Conservation (phyloP, 1,140 invertebrate genomes). For the Anastatus disparis region DNA sequence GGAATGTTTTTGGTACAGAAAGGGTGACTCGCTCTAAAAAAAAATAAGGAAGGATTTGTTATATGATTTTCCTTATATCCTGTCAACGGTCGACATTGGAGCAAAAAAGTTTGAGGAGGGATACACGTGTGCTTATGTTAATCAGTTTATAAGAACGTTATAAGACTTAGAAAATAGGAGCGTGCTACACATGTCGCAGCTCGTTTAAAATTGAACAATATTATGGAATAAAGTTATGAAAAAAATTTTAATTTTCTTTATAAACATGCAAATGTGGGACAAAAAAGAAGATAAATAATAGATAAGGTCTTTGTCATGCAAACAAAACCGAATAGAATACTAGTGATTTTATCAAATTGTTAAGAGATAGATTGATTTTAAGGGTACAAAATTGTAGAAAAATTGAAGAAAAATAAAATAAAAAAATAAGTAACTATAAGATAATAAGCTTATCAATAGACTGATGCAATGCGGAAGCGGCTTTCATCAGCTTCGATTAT, state of each 20-base stretch:
- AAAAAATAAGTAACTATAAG: conserved; percentile 14
- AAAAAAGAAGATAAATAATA: too few relatives aligned
- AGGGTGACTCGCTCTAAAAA: conserved; percentile 19
- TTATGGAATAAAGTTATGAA: too few relatives aligned
- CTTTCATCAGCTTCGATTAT: conserved; percentile 63
- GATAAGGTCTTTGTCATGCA: too few relatives aligned
- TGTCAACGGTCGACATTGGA: neutral
- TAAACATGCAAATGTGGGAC: neutral
- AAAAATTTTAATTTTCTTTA: too few relatives aligned
- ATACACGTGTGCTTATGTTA: neutral
- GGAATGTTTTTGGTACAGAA: neutral
- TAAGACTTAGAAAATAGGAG: too few relatives aligned
- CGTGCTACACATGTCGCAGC: too few relatives aligned
- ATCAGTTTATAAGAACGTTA: too few relatives aligned
- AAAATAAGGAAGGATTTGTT: too few relatives aligned
- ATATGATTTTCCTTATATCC: neutral
- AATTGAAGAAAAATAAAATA: neutral
- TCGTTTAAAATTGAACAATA: too few relatives aligned
- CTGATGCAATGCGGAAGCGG: conserved; percentile 62
- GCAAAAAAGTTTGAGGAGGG: neutral
- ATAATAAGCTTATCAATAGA: conserved; percentile 45
- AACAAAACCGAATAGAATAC: too few relatives aligned
- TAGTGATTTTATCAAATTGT: too few relatives aligned
- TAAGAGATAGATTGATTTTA: too few relatives aligned
- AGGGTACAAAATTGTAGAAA: neutral